A percentile compares a stretch with the other conserved stretches of the same genome.
These are phyloP conservation scores for Leucopternis melanops DNA, from an alignment of 2,113 vertebrate genomes.

Conservation along the genomic window DNA sequence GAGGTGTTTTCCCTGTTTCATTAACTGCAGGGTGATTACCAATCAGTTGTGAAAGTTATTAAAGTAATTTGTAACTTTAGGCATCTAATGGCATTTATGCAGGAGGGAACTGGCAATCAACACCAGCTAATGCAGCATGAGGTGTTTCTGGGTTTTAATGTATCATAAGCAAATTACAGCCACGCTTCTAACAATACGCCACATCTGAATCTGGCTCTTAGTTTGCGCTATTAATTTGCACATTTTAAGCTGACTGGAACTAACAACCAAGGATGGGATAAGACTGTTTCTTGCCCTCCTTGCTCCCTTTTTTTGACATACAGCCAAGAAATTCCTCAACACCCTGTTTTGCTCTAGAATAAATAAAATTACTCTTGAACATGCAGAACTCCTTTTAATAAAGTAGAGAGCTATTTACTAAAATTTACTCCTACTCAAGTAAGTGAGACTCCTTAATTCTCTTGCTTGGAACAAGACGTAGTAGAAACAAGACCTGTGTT, in stretches of 20 bases:
- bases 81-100: conserved; percentile 3
- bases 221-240: neutral
- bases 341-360: neutral
- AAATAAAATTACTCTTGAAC: neutral
- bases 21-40: conserved; percentile 13
- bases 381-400: neutral
- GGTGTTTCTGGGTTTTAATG: neutral
- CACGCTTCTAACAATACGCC: neutral
- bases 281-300: neutral
- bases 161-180: neutral
- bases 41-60: conserved; percentile 37
- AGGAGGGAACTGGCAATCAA: conserved; percentile 5
- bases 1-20: neutral
- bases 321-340: neutral
- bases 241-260: neutral
- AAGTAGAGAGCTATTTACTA: neutral
- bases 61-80: conserved; percentile 41
- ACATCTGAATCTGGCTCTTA: neutral
- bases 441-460: neutral
- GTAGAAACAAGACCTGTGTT: neutral
- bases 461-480: neutral
- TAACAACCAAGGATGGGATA: neutral
- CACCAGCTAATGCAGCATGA: neutral
- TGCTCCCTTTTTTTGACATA: neutral
- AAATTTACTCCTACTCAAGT: neutral